Evolutionary conservation across 2,797 vertebrate species (phyloP), one percentile per base, ranked within the genome.

Genomic region (Odontamblyopus lacepedii): DNA sequence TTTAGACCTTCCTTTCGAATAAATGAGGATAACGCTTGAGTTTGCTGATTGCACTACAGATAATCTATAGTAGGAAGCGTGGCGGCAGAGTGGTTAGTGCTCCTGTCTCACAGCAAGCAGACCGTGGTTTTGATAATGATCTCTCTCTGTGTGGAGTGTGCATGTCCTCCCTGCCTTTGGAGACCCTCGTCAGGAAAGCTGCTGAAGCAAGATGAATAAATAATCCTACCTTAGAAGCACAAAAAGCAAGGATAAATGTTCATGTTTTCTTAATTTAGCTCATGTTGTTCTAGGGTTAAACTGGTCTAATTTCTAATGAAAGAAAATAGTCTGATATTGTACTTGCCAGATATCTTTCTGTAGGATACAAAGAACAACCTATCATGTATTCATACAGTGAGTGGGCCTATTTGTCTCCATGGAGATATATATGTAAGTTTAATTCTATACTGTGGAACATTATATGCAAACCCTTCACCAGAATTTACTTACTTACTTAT

Each of bases 41-140:
- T 19, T 35, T 7, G 60, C 60, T 38, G 30, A 62, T 38, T 62
- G 30, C 30, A 38, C 60, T 19, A n/a, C 32, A 62, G 60, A 62
- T 62, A 62, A 62, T 62, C 30, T 38, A 32, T 62, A 62, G 60
- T 35, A n/a, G 60, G 60, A 62, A 62, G 60, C 30, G 2, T 3
- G 29, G 29, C 8, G 60, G 30, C 32, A n/a, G 30, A 19, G 62
- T 63, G 62, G 62, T 63, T 63, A 41, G 32, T 44, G n/a, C 62
- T 63, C 35, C n/a, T 63, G 62, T 41, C 62, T 63, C 62, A 63
- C 35, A 41, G 35, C 62, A 63, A 63, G 62, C 30, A 44, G 62
- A 41, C 1, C 62, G 35, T 63, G 62, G 35, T 16, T 44, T 44
- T 7, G 62, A 63, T 63, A 38, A 62, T 62, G 60, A 62, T 62